phyloP scores from a whole-genome alignment of 1,140 invertebrate genomes.

The Aphis craccivora region DNA sequence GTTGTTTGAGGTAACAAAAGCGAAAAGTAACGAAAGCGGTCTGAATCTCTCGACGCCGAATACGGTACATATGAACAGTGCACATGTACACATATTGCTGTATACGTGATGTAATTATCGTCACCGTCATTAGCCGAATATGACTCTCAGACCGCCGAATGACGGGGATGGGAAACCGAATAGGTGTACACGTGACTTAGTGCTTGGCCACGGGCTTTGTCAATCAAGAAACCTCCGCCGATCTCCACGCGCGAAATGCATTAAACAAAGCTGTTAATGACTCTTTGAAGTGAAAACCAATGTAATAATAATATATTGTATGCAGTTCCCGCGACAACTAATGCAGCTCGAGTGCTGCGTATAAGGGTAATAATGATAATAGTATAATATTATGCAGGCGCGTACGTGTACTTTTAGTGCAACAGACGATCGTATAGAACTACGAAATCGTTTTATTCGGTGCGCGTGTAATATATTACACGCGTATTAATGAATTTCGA shows the following conservation, averaged over 20 bases:
- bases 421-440: neutral
- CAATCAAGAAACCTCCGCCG: neutral
- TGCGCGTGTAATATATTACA: neutral
- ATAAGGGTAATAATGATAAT: neutral
- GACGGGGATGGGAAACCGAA: neutral
- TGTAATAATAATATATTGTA: neutral
- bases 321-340: neutral
- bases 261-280: conserved; percentile 36
- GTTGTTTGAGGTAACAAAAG: neutral
- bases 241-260: neutral
- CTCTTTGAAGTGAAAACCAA: neutral
- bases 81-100: neutral
- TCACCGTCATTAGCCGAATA: conserved; percentile 31
- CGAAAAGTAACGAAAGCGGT: neutral
- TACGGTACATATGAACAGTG: neutral
- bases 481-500: neutral
- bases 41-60: no score
- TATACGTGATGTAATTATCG: conserved; percentile 34
- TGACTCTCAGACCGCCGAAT: neutral
- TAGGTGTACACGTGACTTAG: conserved; percentile 20
- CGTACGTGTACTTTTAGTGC: neutral
- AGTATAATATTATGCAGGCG: neutral
- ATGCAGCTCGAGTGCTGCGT: neutral
- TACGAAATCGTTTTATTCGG: neutral
- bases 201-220: neutral